Conservation (phyloP, 2,113 vertebrate genomes). For the Bagarius yarrelli region DNA sequence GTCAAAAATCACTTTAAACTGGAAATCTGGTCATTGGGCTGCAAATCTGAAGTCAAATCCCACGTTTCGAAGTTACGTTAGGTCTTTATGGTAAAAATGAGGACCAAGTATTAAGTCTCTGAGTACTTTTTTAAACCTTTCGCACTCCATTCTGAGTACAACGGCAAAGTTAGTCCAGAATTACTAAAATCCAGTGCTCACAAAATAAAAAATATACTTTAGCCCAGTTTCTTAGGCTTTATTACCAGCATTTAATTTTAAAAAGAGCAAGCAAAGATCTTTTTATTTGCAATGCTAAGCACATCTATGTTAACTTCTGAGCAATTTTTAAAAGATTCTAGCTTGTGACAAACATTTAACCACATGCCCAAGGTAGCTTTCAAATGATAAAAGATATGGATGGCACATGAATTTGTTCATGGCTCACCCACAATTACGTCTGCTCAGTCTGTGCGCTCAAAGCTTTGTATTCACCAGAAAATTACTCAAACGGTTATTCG, state of each 20-base stretch:
- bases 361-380: conserved; percentile 14
- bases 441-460: background rate
- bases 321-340: conserved; percentile 42
- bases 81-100: no score
- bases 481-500: conserved; percentile 34
- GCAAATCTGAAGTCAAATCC: background rate
- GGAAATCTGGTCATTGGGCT: background rate
- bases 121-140: background rate
- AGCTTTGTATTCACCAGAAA: conserved; percentile 34
- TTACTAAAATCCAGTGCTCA: background rate
- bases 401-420: conserved; percentile 7
- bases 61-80: background rate
- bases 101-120: background rate
- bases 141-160: background rate
- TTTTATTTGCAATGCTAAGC: background rate
- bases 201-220: background rate
- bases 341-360: conserved; percentile 37
- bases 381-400: conserved; percentile 44
- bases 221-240: background rate
- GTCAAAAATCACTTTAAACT: background rate
- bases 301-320: conserved; percentile 13
- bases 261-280: conserved; percentile 13
- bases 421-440: conserved; percentile 20
- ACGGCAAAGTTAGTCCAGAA: background rate
- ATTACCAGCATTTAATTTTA: conserved; percentile 11